Base-by-base conservation (phyloP, 2,888 invertebrate genomes). In the Pyrrhosoma nymphula region DNA sequence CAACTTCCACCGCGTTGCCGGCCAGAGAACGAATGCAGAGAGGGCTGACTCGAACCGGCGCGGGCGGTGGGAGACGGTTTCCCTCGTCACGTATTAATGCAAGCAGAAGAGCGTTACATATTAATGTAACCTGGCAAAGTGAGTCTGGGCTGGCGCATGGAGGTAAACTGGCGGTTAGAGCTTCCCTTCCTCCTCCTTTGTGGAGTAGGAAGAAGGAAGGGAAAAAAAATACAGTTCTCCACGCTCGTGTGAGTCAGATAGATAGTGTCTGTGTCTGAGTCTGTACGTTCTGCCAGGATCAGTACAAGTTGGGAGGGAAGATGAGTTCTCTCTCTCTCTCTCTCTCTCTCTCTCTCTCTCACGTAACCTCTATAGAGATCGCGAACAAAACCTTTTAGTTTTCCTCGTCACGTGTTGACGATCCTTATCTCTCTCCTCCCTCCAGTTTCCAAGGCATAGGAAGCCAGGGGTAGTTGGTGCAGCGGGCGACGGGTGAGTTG, bases 331-430 rank as follows among this genome's bases (percentile, higher is more conserved):
- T 35, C 69, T 60, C 60, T 60, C 60, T 20, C 20, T 60, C 69
- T 26, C 69, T n/a, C 26, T 69, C 69, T 26, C 69, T 26, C 69
- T 26, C 26, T 4, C 69, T 35, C 82, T 35, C 82, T 39, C 93
- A 47, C 39, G 39, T 69, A 93, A 93, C 60, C 91, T 91, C 23
- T 91, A 82, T 75, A 63, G 93, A 69, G 69, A 69, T 69, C 69
- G 69, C 75, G 93, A 82, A 82, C 93, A 93, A 63, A 93, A 93
- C 63, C 75, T 93, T 93, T 93, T 93, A 93, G 93, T 69, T 39
- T 93, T 93, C 69, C 93, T 39, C 18, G 93, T 93, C 93, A 93
- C 93, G 93, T 93, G 93, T 63, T 69, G 47, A 63, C 69, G 93
- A 93, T 93, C 69, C 93, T 93, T 93, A 93, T 93, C 93, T 93